Evolutionary conservation across 1,140 invertebrate species (phyloP).

Genomic region (Drosophila eugracilis): DNA sequence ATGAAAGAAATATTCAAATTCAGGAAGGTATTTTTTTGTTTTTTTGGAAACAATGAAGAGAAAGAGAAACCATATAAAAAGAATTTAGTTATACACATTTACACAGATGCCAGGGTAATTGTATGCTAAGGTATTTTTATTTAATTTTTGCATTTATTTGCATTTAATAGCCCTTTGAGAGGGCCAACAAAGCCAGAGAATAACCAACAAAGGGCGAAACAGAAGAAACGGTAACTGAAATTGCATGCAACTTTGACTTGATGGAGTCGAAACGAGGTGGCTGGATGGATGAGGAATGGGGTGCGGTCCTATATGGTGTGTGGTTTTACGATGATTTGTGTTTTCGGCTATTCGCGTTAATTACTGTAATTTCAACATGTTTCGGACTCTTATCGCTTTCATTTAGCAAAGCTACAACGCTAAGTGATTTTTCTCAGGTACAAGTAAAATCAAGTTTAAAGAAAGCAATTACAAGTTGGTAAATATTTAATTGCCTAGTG

Average conservation of each 20-base stretch:
- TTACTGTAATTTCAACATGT: conserved; percentile 29
- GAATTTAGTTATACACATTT: conserved; percentile 53
- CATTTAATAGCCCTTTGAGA: conserved; percentile 58
- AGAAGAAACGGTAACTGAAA: conserved; percentile 46
- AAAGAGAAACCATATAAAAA: conserved; percentile 52
- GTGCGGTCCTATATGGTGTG: conserved; percentile 25
- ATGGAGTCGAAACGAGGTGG: conserved; percentile 13
- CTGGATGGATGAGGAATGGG: conserved; percentile 13
- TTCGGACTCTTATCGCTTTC: conserved; percentile 15
- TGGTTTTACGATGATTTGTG: conserved; percentile 10
- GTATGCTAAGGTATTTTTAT: conserved; percentile 75
- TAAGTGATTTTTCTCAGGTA: conserved; percentile 20
- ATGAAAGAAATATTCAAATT: conserved; percentile 72
- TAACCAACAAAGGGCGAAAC: conserved; percentile 30
- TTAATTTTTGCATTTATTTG: conserved; percentile 80
- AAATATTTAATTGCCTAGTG: neutral
- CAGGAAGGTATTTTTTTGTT: too few species aligned
- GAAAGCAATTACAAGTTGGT: neutral
- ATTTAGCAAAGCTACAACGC: neutral
- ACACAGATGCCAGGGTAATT: conserved; percentile 48
- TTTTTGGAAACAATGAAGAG: conserved; percentile 22
- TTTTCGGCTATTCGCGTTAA: conserved; percentile 48
- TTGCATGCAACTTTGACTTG: conserved; percentile 57
- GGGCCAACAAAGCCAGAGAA: conserved; percentile 21
- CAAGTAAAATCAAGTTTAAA: neutral